These are phyloP conservation scores for Pteronura brasiliensis DNA, from an alignment of 2,113 vertebrate species.

Conservation along the genomic window DNA sequence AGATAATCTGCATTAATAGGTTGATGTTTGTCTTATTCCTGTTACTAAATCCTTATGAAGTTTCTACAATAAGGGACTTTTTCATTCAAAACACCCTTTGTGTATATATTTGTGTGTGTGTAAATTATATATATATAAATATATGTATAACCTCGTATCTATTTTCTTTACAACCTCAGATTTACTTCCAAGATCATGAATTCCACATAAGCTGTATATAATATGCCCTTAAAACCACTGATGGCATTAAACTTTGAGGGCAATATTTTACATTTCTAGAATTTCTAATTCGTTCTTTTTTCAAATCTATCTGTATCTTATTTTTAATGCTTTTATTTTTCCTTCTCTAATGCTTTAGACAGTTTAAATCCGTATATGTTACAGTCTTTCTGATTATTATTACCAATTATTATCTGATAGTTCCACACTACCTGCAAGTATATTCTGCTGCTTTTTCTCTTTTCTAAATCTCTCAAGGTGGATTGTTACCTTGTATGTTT, in stretches of 20 bases:
- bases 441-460: background rate
- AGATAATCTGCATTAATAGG: background rate
- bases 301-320: background rate
- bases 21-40: background rate
- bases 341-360: background rate
- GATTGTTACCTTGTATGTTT: background rate
- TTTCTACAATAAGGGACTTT: background rate
- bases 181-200: background rate
- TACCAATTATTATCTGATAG: background rate
- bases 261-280: background rate
- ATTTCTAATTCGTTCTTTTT: slow-evolving; percentile 28
- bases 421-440: background rate
- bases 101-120: background rate
- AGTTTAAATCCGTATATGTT: background rate
- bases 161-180: background rate
- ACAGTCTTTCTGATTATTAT: background rate
- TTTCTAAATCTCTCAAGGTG: background rate
- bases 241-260: background rate
- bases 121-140: background rate
- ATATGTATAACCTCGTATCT: background rate
- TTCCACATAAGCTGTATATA: background rate
- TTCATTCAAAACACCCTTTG: background rate
- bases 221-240: background rate
- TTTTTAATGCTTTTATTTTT: background rate
- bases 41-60: background rate